Evolutionary conservation across 2,888 invertebrate genomes (phyloP).

Genomic region (Rhodophaea formosa): DNA sequence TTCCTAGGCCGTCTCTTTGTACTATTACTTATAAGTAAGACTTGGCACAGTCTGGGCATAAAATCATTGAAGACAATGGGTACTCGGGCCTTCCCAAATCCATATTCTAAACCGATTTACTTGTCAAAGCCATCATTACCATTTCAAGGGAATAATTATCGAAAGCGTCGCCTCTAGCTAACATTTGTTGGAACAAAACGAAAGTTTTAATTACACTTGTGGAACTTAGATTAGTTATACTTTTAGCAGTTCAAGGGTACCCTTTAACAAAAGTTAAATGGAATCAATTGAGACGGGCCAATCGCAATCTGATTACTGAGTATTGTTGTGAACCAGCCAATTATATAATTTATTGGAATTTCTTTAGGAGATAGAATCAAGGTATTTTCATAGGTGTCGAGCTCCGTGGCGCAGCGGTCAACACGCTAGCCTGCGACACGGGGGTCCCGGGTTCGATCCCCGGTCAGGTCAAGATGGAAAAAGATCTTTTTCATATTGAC

Average conservation of each 20-base stretch:
- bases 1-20: too few species aligned
- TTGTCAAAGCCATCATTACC: conserved; percentile 19
- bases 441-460: too few species aligned
- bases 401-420: too few species aligned
- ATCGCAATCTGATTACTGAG: conserved; percentile 8
- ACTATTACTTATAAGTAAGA: too few species aligned
- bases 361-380: neutral
- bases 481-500: too few species aligned
- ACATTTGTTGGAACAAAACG: conserved; percentile 37
- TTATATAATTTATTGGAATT: neutral
- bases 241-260: conserved; percentile 31
- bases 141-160: conserved; percentile 43
- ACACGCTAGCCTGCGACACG: too few species aligned
- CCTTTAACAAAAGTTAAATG: conserved; percentile 22
- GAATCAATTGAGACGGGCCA: conserved; percentile 14
- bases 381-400: too few species aligned
- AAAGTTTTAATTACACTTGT: conserved; percentile 56
- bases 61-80: neutral
- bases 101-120: neutral
- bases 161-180: conserved; percentile 37
- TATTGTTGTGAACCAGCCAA: conserved; percentile 1
- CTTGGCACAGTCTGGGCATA: too few species aligned
- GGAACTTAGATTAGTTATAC: conserved; percentile 55
- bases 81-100: neutral
- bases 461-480: too few species aligned